Conservation (phyloP, 2,888 invertebrate species). For the Graphium colonna region DNA sequence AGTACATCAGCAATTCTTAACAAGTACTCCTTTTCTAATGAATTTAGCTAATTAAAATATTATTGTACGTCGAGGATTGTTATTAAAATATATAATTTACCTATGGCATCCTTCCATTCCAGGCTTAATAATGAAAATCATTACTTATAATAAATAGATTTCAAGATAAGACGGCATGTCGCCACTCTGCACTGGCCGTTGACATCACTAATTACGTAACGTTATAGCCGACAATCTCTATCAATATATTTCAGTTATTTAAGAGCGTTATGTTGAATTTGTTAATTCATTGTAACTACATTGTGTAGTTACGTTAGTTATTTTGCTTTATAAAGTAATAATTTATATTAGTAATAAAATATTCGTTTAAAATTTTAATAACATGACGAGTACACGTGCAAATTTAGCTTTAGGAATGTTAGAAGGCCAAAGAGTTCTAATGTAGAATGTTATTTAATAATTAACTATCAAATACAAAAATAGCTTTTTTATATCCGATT, state of each 20-base stretch:
- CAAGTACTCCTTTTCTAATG: no score
- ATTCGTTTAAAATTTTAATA: constrained; percentile 23
- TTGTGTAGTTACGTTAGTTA: constrained; percentile 16
- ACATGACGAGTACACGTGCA: no score
- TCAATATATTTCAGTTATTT: no score
- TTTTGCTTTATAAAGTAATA: no score
- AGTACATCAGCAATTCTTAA: no score
- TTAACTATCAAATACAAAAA: no score
- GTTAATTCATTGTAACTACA: not conserved
- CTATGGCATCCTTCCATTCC: constrained; percentile 30
- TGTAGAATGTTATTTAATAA: no score
- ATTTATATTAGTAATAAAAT: no score
- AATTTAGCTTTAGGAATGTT: no score
- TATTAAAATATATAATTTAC: constrained; percentile 5
- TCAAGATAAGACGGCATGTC: constrained; percentile 66
- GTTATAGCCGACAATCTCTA: constrained; percentile 14
- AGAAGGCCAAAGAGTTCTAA: no score
- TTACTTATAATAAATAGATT: constrained; percentile 65
- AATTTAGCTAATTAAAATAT: not conserved
- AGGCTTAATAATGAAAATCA: constrained; percentile 50
- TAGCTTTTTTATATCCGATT: no score
- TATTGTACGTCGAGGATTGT: not conserved
- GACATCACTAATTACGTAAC: constrained; percentile 36
- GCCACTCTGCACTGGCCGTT: constrained; percentile 51
- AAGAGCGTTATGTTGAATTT: no score